These are phyloP conservation scores for Paracanthobrama guichenoti DNA, from an alignment of 2,113 vertebrate genomes.

Conservation along the genomic window DNA sequence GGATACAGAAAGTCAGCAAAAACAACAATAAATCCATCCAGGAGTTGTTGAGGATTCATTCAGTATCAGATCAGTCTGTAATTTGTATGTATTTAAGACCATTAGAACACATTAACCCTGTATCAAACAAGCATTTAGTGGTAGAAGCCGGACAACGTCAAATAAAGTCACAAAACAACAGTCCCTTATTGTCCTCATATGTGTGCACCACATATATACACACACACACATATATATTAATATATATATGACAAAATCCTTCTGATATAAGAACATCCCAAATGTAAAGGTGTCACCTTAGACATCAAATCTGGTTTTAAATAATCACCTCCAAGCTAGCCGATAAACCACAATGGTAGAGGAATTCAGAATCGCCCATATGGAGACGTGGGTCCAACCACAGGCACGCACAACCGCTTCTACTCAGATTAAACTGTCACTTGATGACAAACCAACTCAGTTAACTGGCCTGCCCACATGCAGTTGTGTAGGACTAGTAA, in stretches of 20 bases:
- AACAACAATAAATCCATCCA: conserved; percentile 41
- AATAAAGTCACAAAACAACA: not conserved
- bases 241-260: no score
- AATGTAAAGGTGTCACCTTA: not conserved
- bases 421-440: not conserved
- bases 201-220: not conserved
- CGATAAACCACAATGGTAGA: not conserved
- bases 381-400: not conserved
- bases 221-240: no score
- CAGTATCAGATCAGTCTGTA: not conserved
- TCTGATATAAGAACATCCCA: not conserved
- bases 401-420: conserved; percentile 1
- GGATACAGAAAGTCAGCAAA: conserved; percentile 15
- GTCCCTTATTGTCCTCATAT: not conserved
- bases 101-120: not conserved
- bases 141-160: not conserved
- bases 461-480: not conserved
- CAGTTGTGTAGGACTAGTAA: not conserved
- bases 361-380: not conserved
- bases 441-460: not conserved
- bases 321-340: not conserved
- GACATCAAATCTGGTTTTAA: not conserved
- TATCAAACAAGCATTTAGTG: not conserved
- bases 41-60: not conserved
- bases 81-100: not conserved